Evolutionary conservation across 2,888 invertebrate species (phyloP).

Genomic region (Yponomeuta sedellus): DNA sequence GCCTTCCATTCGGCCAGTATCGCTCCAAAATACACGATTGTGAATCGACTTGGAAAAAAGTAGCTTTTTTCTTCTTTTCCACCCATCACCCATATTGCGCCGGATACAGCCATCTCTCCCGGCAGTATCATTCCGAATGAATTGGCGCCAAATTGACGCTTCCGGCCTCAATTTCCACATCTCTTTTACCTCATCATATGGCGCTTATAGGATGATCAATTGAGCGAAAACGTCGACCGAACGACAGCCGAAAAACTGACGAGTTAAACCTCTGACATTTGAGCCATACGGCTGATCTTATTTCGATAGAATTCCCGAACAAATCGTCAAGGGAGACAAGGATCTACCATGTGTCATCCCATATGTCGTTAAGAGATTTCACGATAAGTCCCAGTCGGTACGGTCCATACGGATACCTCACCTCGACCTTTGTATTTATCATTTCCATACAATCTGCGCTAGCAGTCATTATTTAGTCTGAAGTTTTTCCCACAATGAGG

Average conservation of each 20-base stretch:
- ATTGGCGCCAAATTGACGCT: slow-evolving; percentile 71
- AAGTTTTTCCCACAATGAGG: slow-evolving; percentile 55
- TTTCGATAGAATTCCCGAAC: slow-evolving; percentile 31
- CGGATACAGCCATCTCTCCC: slow-evolving; percentile 33
- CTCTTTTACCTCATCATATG: slow-evolving; percentile 61
- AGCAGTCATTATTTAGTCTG: slow-evolving; percentile 31
- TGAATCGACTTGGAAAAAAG: slow-evolving; percentile 29
- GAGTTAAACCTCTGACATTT: slow-evolving; percentile 47
- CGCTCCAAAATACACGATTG: slow-evolving; percentile 43
- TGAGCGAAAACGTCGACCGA: slow-evolving; percentile 63
- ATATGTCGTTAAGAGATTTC: slow-evolving; percentile 35
- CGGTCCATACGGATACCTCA: slow-evolving; percentile 11
- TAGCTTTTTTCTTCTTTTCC: slow-evolving; percentile 41
- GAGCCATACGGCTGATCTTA: slow-evolving; percentile 50
- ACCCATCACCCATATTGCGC: slow-evolving; percentile 36
- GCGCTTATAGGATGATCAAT: slow-evolving; percentile 58
- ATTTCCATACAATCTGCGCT: slow-evolving; percentile 29
- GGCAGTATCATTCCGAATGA: slow-evolving; percentile 64
- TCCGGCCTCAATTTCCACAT: slow-evolving; percentile 66
- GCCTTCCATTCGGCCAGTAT: slow-evolving; percentile 40
- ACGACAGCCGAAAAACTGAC: slow-evolving; percentile 48
- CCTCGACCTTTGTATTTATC: slow-evolving; percentile 31
- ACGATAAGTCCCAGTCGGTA: slow-evolving; percentile 30
- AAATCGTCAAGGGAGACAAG: slow-evolving; percentile 24
- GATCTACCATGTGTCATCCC: slow-evolving; percentile 44